Evolutionary conservation across 1,140 invertebrate genomes (phyloP).

Genomic region (Anastrepha ludens): DNA sequence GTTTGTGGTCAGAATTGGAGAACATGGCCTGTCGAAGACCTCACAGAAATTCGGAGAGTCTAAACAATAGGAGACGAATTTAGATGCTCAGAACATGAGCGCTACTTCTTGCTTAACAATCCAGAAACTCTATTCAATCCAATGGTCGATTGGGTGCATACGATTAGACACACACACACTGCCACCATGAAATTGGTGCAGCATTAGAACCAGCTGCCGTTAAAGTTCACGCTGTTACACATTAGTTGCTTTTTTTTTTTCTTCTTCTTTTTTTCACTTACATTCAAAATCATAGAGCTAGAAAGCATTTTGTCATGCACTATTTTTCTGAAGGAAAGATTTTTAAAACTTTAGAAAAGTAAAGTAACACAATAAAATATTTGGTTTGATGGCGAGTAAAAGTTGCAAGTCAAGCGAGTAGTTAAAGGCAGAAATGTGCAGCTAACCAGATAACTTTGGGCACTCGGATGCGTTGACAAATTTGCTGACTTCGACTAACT

Average conservation of each 20-base stretch:
- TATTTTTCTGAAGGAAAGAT: slow-evolving; percentile 1
- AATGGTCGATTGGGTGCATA: no score
- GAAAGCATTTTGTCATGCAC: neutral
- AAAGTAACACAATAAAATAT: slow-evolving; percentile 3
- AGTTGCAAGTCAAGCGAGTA: slow-evolving; percentile 33
- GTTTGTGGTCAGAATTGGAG: no score
- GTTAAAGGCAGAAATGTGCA: slow-evolving; percentile 29
- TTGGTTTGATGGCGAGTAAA: slow-evolving; percentile 5
- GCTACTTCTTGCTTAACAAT: no score
- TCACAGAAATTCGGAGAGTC: no score
- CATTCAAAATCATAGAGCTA: neutral
- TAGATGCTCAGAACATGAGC: no score
- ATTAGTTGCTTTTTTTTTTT: neutral
- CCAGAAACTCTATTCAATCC: no score
- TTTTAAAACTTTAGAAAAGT: slow-evolving; percentile 10
- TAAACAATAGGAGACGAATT: no score
- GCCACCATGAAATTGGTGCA: neutral
- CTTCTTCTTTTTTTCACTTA: no score
- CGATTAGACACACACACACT: neutral
- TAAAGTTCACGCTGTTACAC: neutral
- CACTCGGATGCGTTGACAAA: slow-evolving; percentile 19
- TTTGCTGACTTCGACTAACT: slow-evolving; percentile 29
- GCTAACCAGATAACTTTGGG: slow-evolving; percentile 31
- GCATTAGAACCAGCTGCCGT: neutral
- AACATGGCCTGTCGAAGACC: no score